Evolutionary conservation across 2,888 invertebrate genomes (phyloP).

Genomic region (Platycheirus albimanus): DNA sequence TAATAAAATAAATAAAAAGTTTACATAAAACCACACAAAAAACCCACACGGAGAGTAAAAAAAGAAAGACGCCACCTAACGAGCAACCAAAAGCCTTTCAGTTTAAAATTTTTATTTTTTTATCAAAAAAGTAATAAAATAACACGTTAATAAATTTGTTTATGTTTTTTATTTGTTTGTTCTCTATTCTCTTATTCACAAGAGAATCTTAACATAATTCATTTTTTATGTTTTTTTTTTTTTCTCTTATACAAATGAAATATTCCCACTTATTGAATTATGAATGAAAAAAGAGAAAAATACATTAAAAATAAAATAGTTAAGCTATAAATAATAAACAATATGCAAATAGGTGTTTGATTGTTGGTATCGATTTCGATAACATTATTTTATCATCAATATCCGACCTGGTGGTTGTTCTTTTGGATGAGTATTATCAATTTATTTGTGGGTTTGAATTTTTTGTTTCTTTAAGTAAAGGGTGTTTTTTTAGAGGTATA

Average conservation of each 20-base stretch:
- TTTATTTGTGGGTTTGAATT: too few species aligned
- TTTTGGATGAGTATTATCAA: too few species aligned
- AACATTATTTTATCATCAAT: too few species aligned
- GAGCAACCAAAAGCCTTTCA: neutral
- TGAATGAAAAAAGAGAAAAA: neutral
- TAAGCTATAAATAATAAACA: neutral
- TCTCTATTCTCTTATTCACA: conserved; percentile 41
- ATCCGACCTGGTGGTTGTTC: too few species aligned
- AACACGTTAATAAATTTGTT: conserved; percentile 40
- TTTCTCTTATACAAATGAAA: too few species aligned
- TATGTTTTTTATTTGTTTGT: conserved; percentile 64
- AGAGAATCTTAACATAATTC: conserved; percentile 37
- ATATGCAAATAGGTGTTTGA: neutral
- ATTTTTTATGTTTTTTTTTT: neutral
- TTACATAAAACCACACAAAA: neutral
- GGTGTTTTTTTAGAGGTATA: too few species aligned
- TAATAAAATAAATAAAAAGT: conserved; percentile 24
- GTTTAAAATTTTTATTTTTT: conserved; percentile 5
- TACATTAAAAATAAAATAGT: neutral
- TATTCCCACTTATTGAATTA: too few species aligned
- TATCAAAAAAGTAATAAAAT: conserved; percentile 28
- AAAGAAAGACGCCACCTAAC: neutral
- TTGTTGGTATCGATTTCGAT: neutral
- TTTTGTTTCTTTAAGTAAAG: too few species aligned
- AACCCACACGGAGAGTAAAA: neutral